Base-by-base conservation (phyloP, 2,888 invertebrate genomes). In the Apodemia zela region DNA sequence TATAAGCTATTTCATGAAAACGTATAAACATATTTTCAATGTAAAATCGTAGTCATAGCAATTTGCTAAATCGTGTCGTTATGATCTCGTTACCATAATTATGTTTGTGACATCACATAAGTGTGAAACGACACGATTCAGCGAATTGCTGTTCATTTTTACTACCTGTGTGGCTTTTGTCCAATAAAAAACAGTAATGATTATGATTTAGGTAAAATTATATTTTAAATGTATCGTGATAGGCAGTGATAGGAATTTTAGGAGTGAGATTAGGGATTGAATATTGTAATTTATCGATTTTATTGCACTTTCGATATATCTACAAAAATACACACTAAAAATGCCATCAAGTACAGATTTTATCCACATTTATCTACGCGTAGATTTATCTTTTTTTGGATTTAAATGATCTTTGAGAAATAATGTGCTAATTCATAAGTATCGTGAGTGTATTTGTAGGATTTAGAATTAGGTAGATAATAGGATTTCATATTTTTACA, bases 221-320 rank as follows among this genome's bases (percentile, higher is more conserved):
- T n/a, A 15, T 45, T 45, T 45, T 45, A 45, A 45, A 45, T 45
- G 45, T 45, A 45, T 45, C 45, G 45, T 45, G 45, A 45, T 45
- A 45, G 17, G n/a, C 45, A 45, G 45, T 45, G 45, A 15, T 45
- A 45, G 45, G 8, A 45, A 45, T 45, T 45, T 45, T 45, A 45
- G 45, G 7, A 17, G 5, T 17, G 8, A 17, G n/a, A 15, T 15
- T n/a, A 45, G 38, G 5, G 15, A 45, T n/a, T 15, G 45, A 45
- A 45, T 45, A 8, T 17, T 17, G n/a, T 17, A 15, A 8, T n/a
- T n/a, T 45, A n/a, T 45, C 45, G 11, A 38, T 13, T 38, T 3
- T 38, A 38, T 38, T 38, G n/a, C 15, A 45, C 45, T 45, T 3
- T 42, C 42, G 13, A 42, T 42, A 38, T 38, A 13, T 4, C 13